phyloP scores from a whole-genome alignment of 2,888 invertebrate genomes.

The Athrips mouffetella region DNA sequence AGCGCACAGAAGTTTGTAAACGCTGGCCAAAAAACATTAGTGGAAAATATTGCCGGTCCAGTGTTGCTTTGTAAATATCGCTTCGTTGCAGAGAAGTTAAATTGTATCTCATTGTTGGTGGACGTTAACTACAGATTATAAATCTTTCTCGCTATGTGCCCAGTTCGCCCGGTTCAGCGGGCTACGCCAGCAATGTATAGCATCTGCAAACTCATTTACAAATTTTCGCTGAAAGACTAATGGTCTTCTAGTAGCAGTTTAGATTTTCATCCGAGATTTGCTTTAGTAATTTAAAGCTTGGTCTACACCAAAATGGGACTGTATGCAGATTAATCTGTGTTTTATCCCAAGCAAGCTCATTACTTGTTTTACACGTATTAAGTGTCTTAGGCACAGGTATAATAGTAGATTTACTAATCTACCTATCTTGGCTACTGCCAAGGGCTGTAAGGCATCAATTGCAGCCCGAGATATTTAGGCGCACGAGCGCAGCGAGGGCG shows the following conservation, averaged over 20 bases:
- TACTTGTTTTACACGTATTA: too few relatives aligned
- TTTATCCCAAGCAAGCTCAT: too few relatives aligned
- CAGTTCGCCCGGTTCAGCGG: slow-evolving; percentile 22
- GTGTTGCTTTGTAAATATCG: slow-evolving; percentile 61
- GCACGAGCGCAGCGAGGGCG: too few relatives aligned
- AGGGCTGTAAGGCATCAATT: too few relatives aligned
- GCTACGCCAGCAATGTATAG: slow-evolving; percentile 30
- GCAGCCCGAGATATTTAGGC: too few relatives aligned
- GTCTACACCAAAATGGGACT: background rate
- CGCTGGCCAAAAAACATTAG: slow-evolving; percentile 62
- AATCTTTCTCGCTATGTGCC: slow-evolving; percentile 51
- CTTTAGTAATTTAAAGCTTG: slow-evolving; percentile 8
- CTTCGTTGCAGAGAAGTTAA: slow-evolving; percentile 56
- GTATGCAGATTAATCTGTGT: background rate
- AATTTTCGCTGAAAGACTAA: slow-evolving; percentile 34
- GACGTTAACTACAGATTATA: slow-evolving; percentile 68
- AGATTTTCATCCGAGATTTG: slow-evolving; percentile 13
- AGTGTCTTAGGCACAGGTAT: too few relatives aligned
- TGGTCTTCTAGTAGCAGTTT: slow-evolving; percentile 20
- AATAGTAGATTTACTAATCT: too few relatives aligned
- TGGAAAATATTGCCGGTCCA: slow-evolving; percentile 46
- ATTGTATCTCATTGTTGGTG: slow-evolving; percentile 69
- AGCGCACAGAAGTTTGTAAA: slow-evolving; percentile 49
- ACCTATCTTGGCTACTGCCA: too few relatives aligned
- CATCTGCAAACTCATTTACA: slow-evolving; percentile 42